Base-by-base conservation (phyloP, 2,888 invertebrate genomes). In the Aspidapion aeneum region DNA sequence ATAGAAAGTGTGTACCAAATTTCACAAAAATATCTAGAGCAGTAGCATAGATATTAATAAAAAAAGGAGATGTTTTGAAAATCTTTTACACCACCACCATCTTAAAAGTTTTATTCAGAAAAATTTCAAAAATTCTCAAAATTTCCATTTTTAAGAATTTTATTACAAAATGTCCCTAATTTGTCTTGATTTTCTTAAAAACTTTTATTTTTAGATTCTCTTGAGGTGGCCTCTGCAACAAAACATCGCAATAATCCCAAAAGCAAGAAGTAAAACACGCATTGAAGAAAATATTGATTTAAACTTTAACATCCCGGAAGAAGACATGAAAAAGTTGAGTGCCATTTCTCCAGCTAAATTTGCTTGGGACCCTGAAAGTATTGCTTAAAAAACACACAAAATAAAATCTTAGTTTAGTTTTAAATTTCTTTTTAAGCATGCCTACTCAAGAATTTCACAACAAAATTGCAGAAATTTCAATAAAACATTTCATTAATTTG, bases 181-280 rank as follows among this genome's bases (percentile, higher is more conserved):
- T n/a, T n/a, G n/a, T n/a, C n/a, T n/a, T n/a, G n/a, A n/a, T n/a
- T n/a, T n/a, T n/a, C n/a, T n/a, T n/a, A n/a, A n/a, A n/a, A n/a
- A n/a, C n/a, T n/a, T n/a, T n/a, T n/a, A n/a, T n/a, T n/a, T 70
- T 20, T 49, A 78, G 78, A 79, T 93, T 0, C 77, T 93, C 7
- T 80, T 94, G 12, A 83, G 84, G 55, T 94, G 93, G 93, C 88
- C 90, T 1, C 72, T 90, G 12, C 89, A 91, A 74, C 88, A 89
- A 74, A 85, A 85, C 62, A 84, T 93, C 66, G 87, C 85, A 21
- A 81, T 90, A 0, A 87, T 90, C 66, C 89, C 90, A 0, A 90
- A 89, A 77, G 86, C 89, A 0, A 78, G 81, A 0, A 82, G 84
- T 18, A 78, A 80, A 20, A 75, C 78, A 18, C 86, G 86, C 61